Base-by-base conservation (phyloP, 2,888 invertebrate species). In the Hofmannophila pseudospretella region DNA sequence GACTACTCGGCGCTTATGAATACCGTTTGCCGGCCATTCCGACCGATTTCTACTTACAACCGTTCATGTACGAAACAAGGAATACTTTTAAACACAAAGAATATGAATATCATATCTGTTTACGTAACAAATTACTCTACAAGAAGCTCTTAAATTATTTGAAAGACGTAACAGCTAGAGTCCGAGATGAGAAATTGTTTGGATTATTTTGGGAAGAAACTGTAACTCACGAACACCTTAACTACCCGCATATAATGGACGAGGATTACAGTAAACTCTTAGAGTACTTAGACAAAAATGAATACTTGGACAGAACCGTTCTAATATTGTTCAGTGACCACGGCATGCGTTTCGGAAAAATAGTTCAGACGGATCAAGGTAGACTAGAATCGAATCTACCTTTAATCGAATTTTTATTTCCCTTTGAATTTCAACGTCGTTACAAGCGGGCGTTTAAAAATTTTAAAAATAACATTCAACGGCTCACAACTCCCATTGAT, bases 351-450 rank as follows among this genome's bases (percentile, higher is more conserved):
- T 96, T 93, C 90, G 96, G 96, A 0, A 81, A 84, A 1, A 93
- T 95, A 47, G 88, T 94, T 2, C 78, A 87, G 37, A 96, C 96
- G 0, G 32, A 92, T 64, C 94, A 96, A 71, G 94, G 94, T 0
- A 87, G 90, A 57, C 87, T 96, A 58, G 97, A 97, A 74, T 96
- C 94, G 67, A 89, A 96, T 29, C 85, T 96, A 36, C 97, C 97
- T 0, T 90, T 96, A 44, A 75, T 96, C 9, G 91, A 91, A 51
- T 59, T 94, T 0, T 68, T 90, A 3, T 76, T 94, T 33, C 97
- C 97, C 0, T 60, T 79, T 5, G 90, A 91, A 89, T 94, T 96
- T 71, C 84, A 76, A 40, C 58, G 75, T 12, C 81, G 76, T 38
- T 93, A 92, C 65, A 85, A 89, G 3, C 42, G 69, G 5, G 91